phyloP scores from a whole-genome alignment of 2,888 invertebrate genomes.

The Hedya salicella region DNA sequence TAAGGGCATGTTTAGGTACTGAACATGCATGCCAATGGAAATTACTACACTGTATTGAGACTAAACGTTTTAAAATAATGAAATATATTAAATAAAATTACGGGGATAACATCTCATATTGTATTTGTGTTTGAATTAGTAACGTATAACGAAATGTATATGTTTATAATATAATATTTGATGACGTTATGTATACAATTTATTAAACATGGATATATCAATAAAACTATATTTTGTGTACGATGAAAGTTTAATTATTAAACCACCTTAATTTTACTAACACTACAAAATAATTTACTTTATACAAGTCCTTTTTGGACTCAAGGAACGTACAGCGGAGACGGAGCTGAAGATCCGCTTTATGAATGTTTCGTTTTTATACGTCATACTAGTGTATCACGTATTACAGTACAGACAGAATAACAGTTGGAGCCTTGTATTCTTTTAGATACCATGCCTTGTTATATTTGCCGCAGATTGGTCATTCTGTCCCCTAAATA shows the following conservation, averaged over 20 bases:
- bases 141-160: conserved; percentile 85
- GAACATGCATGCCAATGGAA: conserved; percentile 70
- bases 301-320: background rate
- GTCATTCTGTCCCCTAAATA: too few species aligned
- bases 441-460: too few species aligned
- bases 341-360: background rate
- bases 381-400: too few species aligned
- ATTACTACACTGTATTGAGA: conserved; percentile 70
- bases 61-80: conserved; percentile 75
- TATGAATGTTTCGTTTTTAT: background rate
- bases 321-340: background rate
- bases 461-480: too few species aligned
- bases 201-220: conserved; percentile 85
- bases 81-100: conserved; percentile 65
- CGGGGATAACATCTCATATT: conserved; percentile 84
- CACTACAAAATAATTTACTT: conserved; percentile 9
- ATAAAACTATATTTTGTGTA: conserved; percentile 86
- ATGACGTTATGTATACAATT: conserved; percentile 86
- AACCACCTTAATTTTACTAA: conserved; percentile 22
- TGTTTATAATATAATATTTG: conserved; percentile 85
- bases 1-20: conserved; percentile 66
- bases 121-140: conserved; percentile 84
- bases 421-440: too few species aligned
- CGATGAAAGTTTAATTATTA: conserved; percentile 75
- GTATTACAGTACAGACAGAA: too few species aligned